Percentiles rank a stretch among this genome's conserved stretches.
Evolutionary conservation across 2,888 invertebrate genomes (phyloP).

Genomic region (Sesamia inferens): DNA sequence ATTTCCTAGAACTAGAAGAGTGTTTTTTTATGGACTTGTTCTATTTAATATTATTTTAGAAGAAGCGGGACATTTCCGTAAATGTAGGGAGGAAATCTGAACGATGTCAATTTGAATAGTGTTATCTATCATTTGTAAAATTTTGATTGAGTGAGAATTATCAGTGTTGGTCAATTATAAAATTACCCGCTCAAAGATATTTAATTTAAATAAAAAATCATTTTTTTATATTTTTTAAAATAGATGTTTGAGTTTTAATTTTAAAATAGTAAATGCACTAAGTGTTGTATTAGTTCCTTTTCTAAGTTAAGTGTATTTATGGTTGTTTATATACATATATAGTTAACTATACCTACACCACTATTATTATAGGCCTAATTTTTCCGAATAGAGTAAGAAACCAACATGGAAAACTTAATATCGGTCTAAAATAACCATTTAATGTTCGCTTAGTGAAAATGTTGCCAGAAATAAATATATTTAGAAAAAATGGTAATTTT

Average conservation of each 20-base stretch:
- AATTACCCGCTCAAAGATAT: neutral
- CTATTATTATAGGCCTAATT: conserved; percentile 5
- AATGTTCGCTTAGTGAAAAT: neutral
- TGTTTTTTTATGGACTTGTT: no score
- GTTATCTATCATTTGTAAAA: neutral
- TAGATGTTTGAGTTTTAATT: neutral
- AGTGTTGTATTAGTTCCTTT: neutral
- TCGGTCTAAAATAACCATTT: neutral
- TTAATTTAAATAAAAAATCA: neutral
- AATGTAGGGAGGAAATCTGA: neutral
- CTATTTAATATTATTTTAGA: no score
- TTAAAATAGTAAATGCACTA: neutral
- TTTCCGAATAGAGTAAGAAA: neutral
- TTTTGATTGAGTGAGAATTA: neutral
- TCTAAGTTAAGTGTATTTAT: neutral
- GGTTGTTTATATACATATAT: neutral
- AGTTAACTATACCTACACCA: neutral
- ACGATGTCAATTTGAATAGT: conserved; percentile 2
- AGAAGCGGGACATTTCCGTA: neutral
- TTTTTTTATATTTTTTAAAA: no score
- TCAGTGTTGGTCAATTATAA: conserved; percentile 4
- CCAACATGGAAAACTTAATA: neutral
- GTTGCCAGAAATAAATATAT: neutral
- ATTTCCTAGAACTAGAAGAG: no score
- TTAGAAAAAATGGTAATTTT: neutral